These are phyloP conservation scores for Synergus laeviventris DNA, from an alignment of 2,888 invertebrate species.

Conservation along the genomic window DNA sequence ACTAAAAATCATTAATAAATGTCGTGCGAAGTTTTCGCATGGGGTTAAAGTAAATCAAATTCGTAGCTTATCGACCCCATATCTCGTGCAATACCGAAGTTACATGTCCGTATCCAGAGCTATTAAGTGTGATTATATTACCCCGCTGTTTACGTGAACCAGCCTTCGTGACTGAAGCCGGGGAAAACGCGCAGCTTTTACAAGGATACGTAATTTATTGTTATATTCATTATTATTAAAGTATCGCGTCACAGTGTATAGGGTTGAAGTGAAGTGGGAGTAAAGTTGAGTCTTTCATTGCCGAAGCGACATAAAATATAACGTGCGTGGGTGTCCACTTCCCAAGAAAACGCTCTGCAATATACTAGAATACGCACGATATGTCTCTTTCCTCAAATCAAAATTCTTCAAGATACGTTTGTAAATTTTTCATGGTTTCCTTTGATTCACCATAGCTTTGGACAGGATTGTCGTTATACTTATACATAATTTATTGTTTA, in stretches of 20 bases:
- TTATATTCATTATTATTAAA: constrained; percentile 65
- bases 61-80: constrained; percentile 62
- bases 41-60: constrained; percentile 37
- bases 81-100: constrained; percentile 67
- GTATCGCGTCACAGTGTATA: constrained; percentile 56
- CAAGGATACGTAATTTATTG: constrained; percentile 68
- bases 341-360: neutral
- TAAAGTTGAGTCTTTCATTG: constrained; percentile 33
- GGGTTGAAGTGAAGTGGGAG: constrained; percentile 31
- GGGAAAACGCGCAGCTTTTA: constrained; percentile 58
- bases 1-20: constrained; percentile 34
- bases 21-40: constrained; percentile 26
- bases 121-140: constrained; percentile 71
- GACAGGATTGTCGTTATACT: too few relatives aligned
- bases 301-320: neutral
- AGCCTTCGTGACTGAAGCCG: constrained; percentile 54
- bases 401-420: neutral
- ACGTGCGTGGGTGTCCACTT: neutral
- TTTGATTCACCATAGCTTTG: too few relatives aligned
- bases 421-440: too few relatives aligned
- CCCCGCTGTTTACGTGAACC: constrained; percentile 41
- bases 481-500: too few relatives aligned
- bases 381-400: neutral
- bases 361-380: neutral
- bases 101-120: constrained; percentile 69